Evolutionary conservation across 2,113 vertebrate genomes (phyloP).

Genomic region (Amblyornis subalaris): DNA sequence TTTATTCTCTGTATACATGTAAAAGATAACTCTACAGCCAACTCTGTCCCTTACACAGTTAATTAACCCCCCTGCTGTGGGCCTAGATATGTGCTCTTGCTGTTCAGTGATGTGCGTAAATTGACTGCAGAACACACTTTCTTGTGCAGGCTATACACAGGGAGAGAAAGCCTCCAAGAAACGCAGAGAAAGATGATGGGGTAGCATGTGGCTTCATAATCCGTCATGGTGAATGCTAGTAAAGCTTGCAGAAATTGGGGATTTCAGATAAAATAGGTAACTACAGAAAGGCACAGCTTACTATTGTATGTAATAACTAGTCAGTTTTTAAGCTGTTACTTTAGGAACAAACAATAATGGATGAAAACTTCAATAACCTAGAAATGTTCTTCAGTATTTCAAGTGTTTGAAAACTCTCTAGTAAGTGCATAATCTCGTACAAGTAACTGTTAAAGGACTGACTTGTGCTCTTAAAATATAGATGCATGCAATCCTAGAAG

Average conservation of each 20-base stretch:
- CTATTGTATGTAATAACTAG: constrained; percentile 9
- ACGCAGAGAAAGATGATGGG: constrained; percentile 20
- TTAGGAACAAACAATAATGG: constrained; percentile 14
- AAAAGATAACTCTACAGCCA: neutral
- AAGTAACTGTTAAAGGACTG: neutral
- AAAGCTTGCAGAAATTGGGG: constrained; percentile 32
- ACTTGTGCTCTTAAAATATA: neutral
- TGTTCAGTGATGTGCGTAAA: constrained; percentile 57
- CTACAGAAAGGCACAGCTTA: neutral
- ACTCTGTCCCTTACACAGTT: constrained; percentile 37
- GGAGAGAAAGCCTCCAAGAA: constrained; percentile 33
- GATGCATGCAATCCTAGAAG: neutral
- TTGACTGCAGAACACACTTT: constrained; percentile 9
- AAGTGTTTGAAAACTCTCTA: neutral
- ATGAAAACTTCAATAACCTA: neutral
- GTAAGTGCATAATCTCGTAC: neutral
- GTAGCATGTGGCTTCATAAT: constrained; percentile 36
- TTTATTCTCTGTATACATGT: neutral
- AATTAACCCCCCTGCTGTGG: constrained; percentile 62
- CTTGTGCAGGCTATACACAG: neutral
- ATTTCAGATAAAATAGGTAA: constrained; percentile 37
- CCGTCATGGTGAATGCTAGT: constrained; percentile 33
- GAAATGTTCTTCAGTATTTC: neutral
- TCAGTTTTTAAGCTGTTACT: constrained; percentile 37
- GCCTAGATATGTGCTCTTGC: constrained; percentile 23